Evolutionary conservation across 2,113 vertebrate genomes (phyloP).

Genomic region (Cricetomys ansorgei): DNA sequence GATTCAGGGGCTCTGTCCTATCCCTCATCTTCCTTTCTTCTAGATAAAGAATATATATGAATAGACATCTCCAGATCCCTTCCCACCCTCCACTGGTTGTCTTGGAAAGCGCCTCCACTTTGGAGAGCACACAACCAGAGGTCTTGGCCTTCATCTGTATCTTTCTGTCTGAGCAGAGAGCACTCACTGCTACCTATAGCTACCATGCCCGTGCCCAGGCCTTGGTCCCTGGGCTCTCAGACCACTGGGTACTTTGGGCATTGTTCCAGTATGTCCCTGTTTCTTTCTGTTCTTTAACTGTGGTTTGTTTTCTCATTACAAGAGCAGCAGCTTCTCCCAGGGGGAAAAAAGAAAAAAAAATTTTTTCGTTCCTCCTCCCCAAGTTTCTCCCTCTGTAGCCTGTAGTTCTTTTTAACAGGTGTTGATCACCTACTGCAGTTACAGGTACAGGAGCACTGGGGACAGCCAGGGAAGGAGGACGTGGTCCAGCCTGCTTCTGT

Average conservation of each 20-base stretch:
- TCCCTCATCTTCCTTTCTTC: background rate
- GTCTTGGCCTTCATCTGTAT: background rate
- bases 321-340: conserved; percentile 49
- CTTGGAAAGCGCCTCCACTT: background rate
- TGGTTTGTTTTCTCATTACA: conserved; percentile 63
- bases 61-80: background rate
- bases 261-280: background rate
- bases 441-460: background rate
- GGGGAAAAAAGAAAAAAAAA: background rate
- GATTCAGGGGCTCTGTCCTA: background rate
- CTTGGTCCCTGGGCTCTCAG: background rate
- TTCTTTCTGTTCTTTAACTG: conserved; percentile 44
- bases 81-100: background rate
- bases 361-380: background rate
- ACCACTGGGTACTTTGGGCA: background rate
- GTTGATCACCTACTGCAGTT: background rate
- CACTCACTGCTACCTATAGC: background rate
- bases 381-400: background rate
- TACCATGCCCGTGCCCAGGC: background rate
- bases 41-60: background rate
- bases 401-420: background rate
- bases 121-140: background rate
- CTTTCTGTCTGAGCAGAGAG: background rate
- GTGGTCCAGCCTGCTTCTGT: background rate
- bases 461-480: background rate